phyloP scores from a whole-genome alignment of 2,113 vertebrate genomes.

The Malurus elegans region DNA sequence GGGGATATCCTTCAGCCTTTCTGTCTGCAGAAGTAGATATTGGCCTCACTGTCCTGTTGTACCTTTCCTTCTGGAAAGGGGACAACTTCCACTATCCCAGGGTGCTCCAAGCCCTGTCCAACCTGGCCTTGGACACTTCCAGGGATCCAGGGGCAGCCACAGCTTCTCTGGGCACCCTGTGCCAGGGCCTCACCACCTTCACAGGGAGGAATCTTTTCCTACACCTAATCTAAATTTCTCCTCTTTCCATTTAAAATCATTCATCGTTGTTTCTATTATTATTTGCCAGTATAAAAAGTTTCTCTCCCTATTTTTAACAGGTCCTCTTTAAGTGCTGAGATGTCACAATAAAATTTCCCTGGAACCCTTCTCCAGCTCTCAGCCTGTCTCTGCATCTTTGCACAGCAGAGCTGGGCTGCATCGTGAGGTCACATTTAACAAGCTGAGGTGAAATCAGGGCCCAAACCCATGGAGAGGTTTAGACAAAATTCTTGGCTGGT shows the following conservation, averaged over 20 bases:
- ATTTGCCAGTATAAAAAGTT: neutral
- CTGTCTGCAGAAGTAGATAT: neutral
- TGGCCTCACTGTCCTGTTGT: neutral
- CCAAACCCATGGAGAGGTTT: neutral
- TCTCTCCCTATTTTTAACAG: neutral
- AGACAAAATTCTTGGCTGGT: neutral
- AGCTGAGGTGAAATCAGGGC: neutral
- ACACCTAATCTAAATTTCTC: neutral
- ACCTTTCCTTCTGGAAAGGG: neutral
- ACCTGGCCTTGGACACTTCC: accelerated
- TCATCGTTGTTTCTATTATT: accelerated
- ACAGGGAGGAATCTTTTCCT: neutral
- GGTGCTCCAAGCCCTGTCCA: accelerated
- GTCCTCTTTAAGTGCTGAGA: neutral
- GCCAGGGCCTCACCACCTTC: accelerated
- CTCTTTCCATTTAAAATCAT: neutral
- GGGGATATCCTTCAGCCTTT: neutral
- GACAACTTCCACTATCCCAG: neutral
- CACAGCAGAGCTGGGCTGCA: neutral
- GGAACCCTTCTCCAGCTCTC: neutral
- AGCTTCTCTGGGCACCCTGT: neutral
- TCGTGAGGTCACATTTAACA: neutral
- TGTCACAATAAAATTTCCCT: neutral
- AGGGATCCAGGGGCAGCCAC: neutral
- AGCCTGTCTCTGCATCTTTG: neutral